These are phyloP conservation scores for Lasaia peninsularis DNA, from an alignment of 1,140 invertebrate genomes.

Conservation along the genomic window DNA sequence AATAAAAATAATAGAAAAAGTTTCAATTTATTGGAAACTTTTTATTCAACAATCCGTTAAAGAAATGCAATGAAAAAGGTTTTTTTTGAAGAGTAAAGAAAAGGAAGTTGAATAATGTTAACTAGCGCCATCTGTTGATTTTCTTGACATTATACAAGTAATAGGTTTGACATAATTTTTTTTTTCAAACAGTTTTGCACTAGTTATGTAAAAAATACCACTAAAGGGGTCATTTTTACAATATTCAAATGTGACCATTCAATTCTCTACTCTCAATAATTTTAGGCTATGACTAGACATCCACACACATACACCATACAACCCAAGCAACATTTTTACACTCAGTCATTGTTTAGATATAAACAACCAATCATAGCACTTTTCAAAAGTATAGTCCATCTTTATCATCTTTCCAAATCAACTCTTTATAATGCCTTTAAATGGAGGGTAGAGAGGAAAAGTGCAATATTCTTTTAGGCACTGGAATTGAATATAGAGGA, in stretches of 20 bases:
- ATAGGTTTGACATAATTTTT: too few relatives aligned
- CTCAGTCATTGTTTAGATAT: background rate
- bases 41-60: conserved; percentile 11
- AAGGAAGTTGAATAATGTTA: background rate
- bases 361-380: background rate
- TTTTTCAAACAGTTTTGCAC: too few relatives aligned
- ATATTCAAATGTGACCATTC: background rate
- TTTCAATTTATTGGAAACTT: background rate
- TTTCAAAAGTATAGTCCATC: too few relatives aligned
- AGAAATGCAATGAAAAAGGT: background rate
- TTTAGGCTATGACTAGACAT: conserved; percentile 53
- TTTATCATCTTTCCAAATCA: background rate
- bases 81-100: background rate
- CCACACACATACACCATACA: conserved; percentile 42
- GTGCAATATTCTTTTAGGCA: too few relatives aligned
- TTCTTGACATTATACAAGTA: too few relatives aligned
- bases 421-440: too few relatives aligned
- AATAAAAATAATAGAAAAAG: conserved; percentile 1
- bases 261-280: conserved; percentile 1
- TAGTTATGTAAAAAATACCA: too few relatives aligned
- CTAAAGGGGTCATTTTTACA: background rate
- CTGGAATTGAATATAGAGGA: too few relatives aligned
- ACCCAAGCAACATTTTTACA: background rate
- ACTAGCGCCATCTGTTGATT: background rate
- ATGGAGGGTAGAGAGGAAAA: too few relatives aligned